Base-by-base conservation (phyloP, 53 echinoderm and acorn worm species). In the Glandiceps talaboti region DNA sequence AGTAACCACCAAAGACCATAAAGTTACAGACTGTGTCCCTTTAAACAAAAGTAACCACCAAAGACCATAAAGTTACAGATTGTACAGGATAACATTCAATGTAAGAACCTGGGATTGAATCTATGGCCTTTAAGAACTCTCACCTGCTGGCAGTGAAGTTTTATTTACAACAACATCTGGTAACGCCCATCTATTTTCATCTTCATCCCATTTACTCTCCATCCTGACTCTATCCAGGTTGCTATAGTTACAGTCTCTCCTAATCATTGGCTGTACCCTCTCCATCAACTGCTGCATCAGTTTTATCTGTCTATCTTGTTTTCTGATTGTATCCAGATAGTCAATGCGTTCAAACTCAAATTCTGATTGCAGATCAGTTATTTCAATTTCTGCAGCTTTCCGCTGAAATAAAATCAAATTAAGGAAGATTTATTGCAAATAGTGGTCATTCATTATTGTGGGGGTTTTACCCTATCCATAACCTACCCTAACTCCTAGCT, bases 271-370 rank as follows among this genome's bases (percentile, higher is more conserved):
- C 27, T 97, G 97, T 0, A 97, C 91, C 64, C 83, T 93, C 74
- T 97, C 93, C 45, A 97, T 80, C 14, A 96, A 90, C 83, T 97
- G 97, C 32, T 93, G 91, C n/a, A 91, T 74, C 85, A 97, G 87
- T 73, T 88, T 93, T 30, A 97, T 74, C 84, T 97, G 97, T 74
- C 93, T 97, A 87, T 97, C 97, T 86, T 97, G 97, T 78, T 97
- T 97, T 28, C 97, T 83, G 78, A 97, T 97, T 27, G 97, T 93
- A 82, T 97, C 93, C 76, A 97, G 75, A 75, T 97, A 97, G 80
- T 93, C 93, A 75, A 93, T 93, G 30, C 97, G 87, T 88, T 97
- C 93, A 86, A 97, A 93, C 82, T 97, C 97, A 93, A 97, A 97
- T 87, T 97, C 96, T 14, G 89, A 86, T 77, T 97, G 92, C 89